A percentile compares a stretch with the other conserved stretches of the same genome.
These are phyloP conservation scores for Neostethus bicornis DNA, from an alignment of 2,797 vertebrate genomes.

Conservation along the genomic window DNA sequence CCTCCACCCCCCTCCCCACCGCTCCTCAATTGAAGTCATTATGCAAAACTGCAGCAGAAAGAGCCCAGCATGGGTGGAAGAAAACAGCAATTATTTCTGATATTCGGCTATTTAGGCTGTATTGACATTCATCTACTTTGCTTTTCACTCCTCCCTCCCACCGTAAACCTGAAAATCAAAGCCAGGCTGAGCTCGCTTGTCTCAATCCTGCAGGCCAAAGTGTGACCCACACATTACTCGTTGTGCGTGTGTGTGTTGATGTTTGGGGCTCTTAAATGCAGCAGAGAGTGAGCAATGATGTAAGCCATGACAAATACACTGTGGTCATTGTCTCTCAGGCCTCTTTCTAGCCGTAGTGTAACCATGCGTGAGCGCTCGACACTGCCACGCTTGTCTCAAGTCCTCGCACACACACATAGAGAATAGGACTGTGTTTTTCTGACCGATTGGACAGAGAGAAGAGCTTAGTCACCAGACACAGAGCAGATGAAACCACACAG, in stretches of 20 bases:
- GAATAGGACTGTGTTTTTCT: slow-evolving; percentile 44
- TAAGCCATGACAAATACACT: slow-evolving; percentile 76
- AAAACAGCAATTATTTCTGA: slow-evolving; percentile 99
- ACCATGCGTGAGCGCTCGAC: slow-evolving; percentile 66
- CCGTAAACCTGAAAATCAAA: slow-evolving; percentile 50
- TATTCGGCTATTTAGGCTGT: slow-evolving; percentile 98
- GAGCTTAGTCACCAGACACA: slow-evolving; percentile 31
- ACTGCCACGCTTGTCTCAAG: slow-evolving; percentile 55
- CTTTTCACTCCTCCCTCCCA: slow-evolving; percentile 32
- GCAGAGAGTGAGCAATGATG: slow-evolving; percentile 66
- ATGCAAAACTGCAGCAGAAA: slow-evolving; percentile 96
- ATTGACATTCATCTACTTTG: slow-evolving; percentile 87
- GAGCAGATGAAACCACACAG: slow-evolving; percentile 21
- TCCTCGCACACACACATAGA: slow-evolving; percentile 32
- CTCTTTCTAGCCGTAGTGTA: slow-evolving; percentile 58
- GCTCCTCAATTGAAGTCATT: slow-evolving; percentile 88
- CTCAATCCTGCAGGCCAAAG: slow-evolving; percentile 28
- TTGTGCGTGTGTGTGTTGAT: slow-evolving; percentile 30
- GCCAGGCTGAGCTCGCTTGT: slow-evolving; percentile 37
- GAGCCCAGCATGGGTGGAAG: slow-evolving; percentile 91
- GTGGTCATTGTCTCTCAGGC: slow-evolving; percentile 74
- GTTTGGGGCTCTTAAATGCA: slow-evolving; percentile 48
- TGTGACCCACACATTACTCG: slow-evolving; percentile 41
- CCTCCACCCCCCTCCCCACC: slow-evolving; percentile 27
- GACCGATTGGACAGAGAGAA: slow-evolving; percentile 53